These are phyloP conservation scores for Sebastes steindachneri DNA, from an alignment of 2,797 vertebrate species.

Conservation along the genomic window DNA sequence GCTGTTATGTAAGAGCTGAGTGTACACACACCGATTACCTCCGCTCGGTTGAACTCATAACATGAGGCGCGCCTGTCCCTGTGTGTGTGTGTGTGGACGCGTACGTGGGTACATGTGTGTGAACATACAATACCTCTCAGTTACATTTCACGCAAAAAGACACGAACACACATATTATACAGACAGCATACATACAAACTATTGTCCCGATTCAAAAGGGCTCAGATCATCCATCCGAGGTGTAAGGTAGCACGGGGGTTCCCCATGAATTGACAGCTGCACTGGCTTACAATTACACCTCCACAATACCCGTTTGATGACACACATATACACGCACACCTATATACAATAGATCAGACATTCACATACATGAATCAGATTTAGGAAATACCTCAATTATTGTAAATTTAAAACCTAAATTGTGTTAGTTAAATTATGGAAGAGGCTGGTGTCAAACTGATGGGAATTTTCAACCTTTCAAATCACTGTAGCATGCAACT, in stretches of 20 bases:
- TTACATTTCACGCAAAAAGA: conserved; percentile 43
- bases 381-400: not conserved
- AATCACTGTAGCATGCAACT: not conserved
- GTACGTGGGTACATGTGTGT: conserved; percentile 6
- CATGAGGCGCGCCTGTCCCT: conserved; percentile 40
- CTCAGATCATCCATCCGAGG: conserved; percentile 44
- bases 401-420: not conserved
- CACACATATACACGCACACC: conserved; percentile 11
- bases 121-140: conserved; percentile 47
- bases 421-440: not conserved
- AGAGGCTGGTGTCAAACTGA: not conserved
- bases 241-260: conserved; percentile 53
- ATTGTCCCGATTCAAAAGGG: conserved; percentile 55
- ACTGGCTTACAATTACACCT: conserved; percentile 47
- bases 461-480: no score
- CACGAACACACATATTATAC: conserved; percentile 1
- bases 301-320: conserved; percentile 41
- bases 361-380: conserved; percentile 7
- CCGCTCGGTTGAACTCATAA: conserved; percentile 65
- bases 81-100: conserved; percentile 1
- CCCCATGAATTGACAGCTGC: conserved; percentile 51
- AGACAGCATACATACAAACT: conserved; percentile 17
- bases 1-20: conserved; percentile 75
- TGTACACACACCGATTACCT: conserved; percentile 73
- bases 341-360: conserved; percentile 4